Percentiles rank a stretch among this genome's conserved stretches.
phyloP scores from a whole-genome alignment of 2,797 vertebrate genomes.

The Botia kubotai region DNA sequence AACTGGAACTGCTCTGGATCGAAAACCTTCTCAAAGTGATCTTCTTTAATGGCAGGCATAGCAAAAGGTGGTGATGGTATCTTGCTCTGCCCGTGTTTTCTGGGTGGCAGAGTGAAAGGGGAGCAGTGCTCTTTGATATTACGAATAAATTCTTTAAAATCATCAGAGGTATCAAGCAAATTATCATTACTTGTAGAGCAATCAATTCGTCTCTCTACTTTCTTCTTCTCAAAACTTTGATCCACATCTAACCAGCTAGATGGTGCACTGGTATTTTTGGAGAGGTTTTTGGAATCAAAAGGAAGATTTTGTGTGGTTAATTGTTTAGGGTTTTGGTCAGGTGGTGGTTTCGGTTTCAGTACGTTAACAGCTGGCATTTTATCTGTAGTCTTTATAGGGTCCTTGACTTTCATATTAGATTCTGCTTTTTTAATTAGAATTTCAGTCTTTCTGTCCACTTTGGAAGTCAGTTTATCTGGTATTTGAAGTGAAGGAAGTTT shows the following conservation, averaged over 20 bases:
- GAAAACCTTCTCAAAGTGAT: conserved; percentile 88
- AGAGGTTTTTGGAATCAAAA: conserved; percentile 4
- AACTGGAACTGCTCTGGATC: conserved; percentile 88
- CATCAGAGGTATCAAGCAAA: conserved; percentile 80
- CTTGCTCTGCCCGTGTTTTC: conserved; percentile 83
- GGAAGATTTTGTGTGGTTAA: conserved; percentile 60
- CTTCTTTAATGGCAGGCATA: conserved; percentile 94
- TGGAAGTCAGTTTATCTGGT: conserved; percentile 19
- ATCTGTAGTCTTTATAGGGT: conserved; percentile 28
- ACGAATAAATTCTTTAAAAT: conserved; percentile 88
- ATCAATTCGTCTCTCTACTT: conserved; percentile 66
- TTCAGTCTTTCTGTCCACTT: conserved; percentile 19
- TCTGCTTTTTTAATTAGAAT: conserved; percentile 25
- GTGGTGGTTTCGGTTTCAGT: conserved; percentile 48
- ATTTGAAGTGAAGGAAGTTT: conserved; percentile 13
- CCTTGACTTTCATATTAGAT: conserved; percentile 12
- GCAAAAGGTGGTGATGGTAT: conserved; percentile 80
- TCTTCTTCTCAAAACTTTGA: conserved; percentile 65
- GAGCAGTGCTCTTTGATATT: conserved; percentile 89
- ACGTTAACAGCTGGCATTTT: conserved; percentile 15
- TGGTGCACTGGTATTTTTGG: conserved; percentile 62
- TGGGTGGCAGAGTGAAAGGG: conserved; percentile 83
- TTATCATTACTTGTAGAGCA: conserved; percentile 79
- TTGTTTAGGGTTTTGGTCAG: conserved; percentile 37
- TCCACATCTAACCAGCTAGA: conserved; percentile 81